phyloP scores from a whole-genome alignment of 2,113 vertebrate genomes.

The Lepus americanus region DNA sequence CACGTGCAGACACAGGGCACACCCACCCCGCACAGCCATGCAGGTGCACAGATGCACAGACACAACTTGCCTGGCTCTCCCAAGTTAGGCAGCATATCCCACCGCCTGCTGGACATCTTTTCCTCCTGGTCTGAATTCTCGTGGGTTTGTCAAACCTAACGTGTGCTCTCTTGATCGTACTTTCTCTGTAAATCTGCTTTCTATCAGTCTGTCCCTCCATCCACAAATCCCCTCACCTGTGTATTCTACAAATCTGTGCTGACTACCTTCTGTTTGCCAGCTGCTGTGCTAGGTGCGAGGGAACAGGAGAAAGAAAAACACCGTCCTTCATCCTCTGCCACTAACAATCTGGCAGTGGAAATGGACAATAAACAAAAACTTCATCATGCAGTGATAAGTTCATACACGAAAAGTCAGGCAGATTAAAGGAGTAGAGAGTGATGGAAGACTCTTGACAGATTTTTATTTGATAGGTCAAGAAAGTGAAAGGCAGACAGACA shows the following conservation, averaged over 20 bases:
- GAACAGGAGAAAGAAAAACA: constrained; percentile 31
- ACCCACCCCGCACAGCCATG: neutral
- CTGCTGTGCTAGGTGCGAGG: neutral
- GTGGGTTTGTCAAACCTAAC: neutral
- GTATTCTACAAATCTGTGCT: neutral
- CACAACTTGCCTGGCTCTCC: neutral
- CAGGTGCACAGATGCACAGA: neutral
- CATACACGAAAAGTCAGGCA: constrained; percentile 21
- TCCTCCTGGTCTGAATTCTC: constrained; percentile 19
- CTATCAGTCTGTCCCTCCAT: neutral
- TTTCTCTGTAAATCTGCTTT: neutral
- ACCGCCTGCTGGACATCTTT: neutral
- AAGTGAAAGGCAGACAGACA: no score
- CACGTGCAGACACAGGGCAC: neutral
- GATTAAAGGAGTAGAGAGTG: neutral
- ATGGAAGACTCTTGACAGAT: neutral
- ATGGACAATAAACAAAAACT: constrained; percentile 40
- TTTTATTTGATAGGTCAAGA: no score
- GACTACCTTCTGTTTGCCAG: neutral
- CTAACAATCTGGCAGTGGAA: constrained; percentile 46
- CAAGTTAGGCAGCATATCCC: neutral
- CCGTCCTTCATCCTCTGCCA: constrained; percentile 49
- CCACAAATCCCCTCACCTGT: neutral
- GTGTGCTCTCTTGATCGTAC: neutral
- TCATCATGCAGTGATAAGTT: neutral